Evolutionary conservation across 2,888 invertebrate species (phyloP), one percentile per base, ranked within the genome.

Genomic region (Cephus rjabovi): DNA sequence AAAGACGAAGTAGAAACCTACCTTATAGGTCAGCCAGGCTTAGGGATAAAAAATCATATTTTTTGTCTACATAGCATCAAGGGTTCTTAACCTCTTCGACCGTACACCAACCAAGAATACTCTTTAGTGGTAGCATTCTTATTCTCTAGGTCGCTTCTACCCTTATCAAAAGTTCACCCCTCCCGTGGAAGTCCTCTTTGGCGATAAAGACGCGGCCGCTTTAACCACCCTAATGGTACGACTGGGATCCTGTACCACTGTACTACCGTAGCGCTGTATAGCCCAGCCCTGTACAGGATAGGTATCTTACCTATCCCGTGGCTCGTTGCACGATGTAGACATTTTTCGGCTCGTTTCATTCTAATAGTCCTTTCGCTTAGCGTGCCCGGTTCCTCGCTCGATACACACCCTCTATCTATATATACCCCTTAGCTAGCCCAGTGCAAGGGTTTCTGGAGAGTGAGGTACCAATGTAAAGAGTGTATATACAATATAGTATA

Each of bases 331-430:
- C 12, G n/a, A 30, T 69, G 34, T 71, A 11, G 34, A 78, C 79
- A 82, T 81, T 79, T 82, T 79, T 80, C 82, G 77, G 77, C 77
- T 79, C 79, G 78, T 82, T 81, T 78, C 80, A 31, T 76, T 79
- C 76, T 80, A 77, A 80, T 75, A 73, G 76, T 77, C 70, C 75
- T 37, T 80, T 77, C 75, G 80, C 73, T 76, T 80, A 77, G 74
- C 79, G 77, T 77, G 74, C 73, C 56, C 23, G 56, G 56, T 56
- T 56, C 56, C 23, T 83, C 82, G 77, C 76, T 81, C 79, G 81
- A 82, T 80, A 80, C 73, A 80, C 73, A 73, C 76, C 35, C 30
- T 77, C 34, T 30, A 30, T 69, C 73, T 56, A 23, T 56, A 56
- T 56, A 56, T 56, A 56, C 56, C 56, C 23, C 56, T 56, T 23